Conservation (phyloP, 2,113 vertebrate species). For the Scatophagus argus region DNA sequence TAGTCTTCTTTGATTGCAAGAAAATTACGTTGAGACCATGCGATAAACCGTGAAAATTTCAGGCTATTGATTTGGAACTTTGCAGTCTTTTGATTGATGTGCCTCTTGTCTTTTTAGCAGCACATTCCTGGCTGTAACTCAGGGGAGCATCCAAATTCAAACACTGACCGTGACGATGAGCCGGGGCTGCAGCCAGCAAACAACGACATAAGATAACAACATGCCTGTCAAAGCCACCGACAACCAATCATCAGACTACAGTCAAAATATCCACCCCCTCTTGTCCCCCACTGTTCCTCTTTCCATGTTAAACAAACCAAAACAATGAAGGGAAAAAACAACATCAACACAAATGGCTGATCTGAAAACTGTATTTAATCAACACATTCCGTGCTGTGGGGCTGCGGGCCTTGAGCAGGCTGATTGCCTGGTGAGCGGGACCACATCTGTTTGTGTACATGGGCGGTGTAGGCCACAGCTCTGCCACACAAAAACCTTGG, state of each 20-base stretch:
- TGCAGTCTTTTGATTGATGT: slow-evolving; percentile 59
- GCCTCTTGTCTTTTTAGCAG: slow-evolving; percentile 57
- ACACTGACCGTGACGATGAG: slow-evolving; percentile 50
- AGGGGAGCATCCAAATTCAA: slow-evolving; percentile 56
- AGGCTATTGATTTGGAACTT: slow-evolving; percentile 60
- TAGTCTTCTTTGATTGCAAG: slow-evolving; percentile 38
- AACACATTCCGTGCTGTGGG: slow-evolving; percentile 70
- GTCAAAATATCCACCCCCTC: not conserved
- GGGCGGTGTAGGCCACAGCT: slow-evolving; percentile 66
- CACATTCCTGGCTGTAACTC: slow-evolving; percentile 70
- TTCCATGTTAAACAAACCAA: slow-evolving; percentile 56
- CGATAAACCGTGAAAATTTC: slow-evolving; percentile 55
- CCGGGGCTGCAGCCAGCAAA: slow-evolving; percentile 36
- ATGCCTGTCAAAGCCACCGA: slow-evolving; percentile 55
- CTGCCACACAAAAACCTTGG: slow-evolving; percentile 75
- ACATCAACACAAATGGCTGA: slow-evolving; percentile 52
- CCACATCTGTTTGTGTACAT: slow-evolving; percentile 72
- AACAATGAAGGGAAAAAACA: slow-evolving; percentile 58
- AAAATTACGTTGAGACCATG: slow-evolving; percentile 41
- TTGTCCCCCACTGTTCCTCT: not conserved
- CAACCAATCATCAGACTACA: not conserved
- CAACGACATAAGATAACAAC: slow-evolving; percentile 51
- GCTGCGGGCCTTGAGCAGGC: slow-evolving; percentile 41
- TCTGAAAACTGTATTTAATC: slow-evolving; percentile 69
- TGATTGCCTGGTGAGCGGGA: slow-evolving; percentile 56